A percentile compares a stretch with the other conserved stretches of the same genome.
Conservation (phyloP, 2,113 vertebrate species). For the Hemibagrus wyckioides region DNA sequence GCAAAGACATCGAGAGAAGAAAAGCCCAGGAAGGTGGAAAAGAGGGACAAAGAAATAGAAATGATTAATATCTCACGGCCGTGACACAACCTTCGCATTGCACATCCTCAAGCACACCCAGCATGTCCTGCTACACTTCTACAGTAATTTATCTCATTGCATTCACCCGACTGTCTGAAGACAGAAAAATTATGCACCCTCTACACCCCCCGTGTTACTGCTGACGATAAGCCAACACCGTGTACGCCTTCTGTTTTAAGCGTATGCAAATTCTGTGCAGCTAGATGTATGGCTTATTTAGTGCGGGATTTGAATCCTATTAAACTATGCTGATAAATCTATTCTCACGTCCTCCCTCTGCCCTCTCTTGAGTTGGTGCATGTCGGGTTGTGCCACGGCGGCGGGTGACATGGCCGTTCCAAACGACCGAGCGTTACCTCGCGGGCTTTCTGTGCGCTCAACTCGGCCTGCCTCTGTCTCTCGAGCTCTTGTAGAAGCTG, state of each 20-base stretch:
- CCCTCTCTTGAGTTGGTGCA: slow-evolving; percentile 28
- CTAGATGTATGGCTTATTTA: not conserved
- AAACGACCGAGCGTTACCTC: slow-evolving; percentile 99
- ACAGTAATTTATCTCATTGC: not conserved
- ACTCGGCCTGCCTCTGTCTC: slow-evolving; percentile 96
- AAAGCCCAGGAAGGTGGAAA: not conserved
- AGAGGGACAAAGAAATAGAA: slow-evolving; percentile 21
- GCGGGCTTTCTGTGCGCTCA: slow-evolving; percentile 97
- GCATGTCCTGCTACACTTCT: not conserved
- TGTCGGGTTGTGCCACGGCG: slow-evolving; percentile 36
- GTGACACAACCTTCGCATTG: slow-evolving; percentile 87
- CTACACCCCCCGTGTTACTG: not conserved
- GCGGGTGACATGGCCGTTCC: slow-evolving; percentile 71
- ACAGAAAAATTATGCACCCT: not conserved
- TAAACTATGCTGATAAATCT: not conserved
- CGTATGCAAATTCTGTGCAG: not conserved
- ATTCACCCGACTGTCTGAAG: not conserved
- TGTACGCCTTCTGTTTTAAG: too few species aligned
- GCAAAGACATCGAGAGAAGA: slow-evolving; percentile 14
- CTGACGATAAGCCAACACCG: not conserved
- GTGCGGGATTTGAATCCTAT: not conserved
- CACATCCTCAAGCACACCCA: slow-evolving; percentile 30
- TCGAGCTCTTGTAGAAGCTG: slow-evolving; percentile 99
- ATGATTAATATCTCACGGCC: slow-evolving; percentile 78
- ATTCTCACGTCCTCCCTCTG: not conserved